Base-by-base conservation (phyloP, 30 jellyfish, hydroid and myxozoan genomes). In the Hydra vulgaris region DNA sequence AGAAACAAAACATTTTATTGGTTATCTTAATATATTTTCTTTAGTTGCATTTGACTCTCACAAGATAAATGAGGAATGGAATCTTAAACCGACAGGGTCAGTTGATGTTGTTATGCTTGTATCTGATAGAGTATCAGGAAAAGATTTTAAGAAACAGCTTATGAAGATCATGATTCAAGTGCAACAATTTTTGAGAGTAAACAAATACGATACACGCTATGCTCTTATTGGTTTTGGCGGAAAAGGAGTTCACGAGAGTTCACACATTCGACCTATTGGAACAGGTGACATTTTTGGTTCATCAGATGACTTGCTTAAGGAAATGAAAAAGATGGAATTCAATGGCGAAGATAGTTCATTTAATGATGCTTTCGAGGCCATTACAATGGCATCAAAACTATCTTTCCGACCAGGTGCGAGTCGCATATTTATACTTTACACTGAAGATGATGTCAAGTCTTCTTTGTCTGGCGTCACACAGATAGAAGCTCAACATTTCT, bases 221-320 rank as follows among this genome's bases (percentile, higher is more conserved):
- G 95, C 99, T 17, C 77, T 93, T 54, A 79, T 93, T 72, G 99
- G 99, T 53, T 93, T 86, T 80, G 99, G 99, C 15, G 99, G 99
- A 19, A 56, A 73, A 54, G 86, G 90, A 0, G 90, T 88, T 73
- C 95, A 84, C 0, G 99, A 93, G 84, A 78, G 79, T 23, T 85
- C 99, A 15, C 99, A 93, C 69, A 54, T 66, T 27, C 95, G 80
- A 53, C 86, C 95, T 19, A 71, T 81, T 81, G 81, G 81, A 0
- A 79, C 86, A 53, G 89, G 88, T 26, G 95, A 95, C 26, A 72
- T 70, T 8, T 93, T 93, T 79, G 78, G 87, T 18, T 75, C 71
- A 54, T 86, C 74, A 0, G 83, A 61, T 0, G 92, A 76, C 21
- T 26, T 82, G 22, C 12, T 94, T n/a, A 68, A 84, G 16, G 74